Conservation (phyloP, 2,113 vertebrate genomes). For the Nibea albiflora region DNA sequence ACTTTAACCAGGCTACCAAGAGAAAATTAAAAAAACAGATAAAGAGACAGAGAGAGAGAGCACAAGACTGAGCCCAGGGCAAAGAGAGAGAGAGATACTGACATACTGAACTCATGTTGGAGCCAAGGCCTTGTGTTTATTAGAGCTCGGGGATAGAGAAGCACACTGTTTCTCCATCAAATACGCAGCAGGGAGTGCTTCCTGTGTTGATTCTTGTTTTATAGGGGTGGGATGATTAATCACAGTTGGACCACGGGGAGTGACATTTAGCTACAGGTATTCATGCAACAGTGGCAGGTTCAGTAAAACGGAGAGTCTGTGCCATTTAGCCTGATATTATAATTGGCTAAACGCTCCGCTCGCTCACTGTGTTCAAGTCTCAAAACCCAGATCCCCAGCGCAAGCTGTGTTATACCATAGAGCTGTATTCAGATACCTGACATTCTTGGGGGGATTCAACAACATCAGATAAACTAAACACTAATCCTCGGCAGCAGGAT, state of each 20-base stretch:
- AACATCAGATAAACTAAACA: slow-evolving; percentile 39
- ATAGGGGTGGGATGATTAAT: slow-evolving; percentile 41
- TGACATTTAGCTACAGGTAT: slow-evolving; percentile 54
- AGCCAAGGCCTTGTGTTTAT: slow-evolving; percentile 43
- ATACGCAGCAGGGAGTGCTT: slow-evolving; percentile 53
- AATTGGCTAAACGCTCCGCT: not conserved
- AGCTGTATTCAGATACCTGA: slow-evolving; percentile 36
- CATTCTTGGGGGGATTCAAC: slow-evolving; percentile 54
- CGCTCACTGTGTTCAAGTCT: not conserved
- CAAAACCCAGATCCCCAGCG: not conserved
- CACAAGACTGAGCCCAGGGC: slow-evolving; percentile 34
- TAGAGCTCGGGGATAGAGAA: slow-evolving; percentile 37
- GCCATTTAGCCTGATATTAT: not conserved
- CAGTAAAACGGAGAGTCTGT: not conserved
- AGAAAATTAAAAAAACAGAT: slow-evolving; percentile 1
- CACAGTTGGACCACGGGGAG: slow-evolving; percentile 16
- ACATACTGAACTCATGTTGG: slow-evolving; percentile 20
- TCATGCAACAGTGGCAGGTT: not conserved
- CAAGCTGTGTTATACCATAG: slow-evolving; percentile 8
- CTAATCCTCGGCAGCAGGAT: slow-evolving; percentile 21
- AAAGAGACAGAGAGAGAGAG: not conserved
- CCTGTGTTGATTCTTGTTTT: slow-evolving; percentile 52
- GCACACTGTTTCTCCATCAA: slow-evolving; percentile 49
- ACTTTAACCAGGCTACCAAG: not conserved
- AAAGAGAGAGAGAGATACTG: slow-evolving; percentile 4